Conservation (phyloP, 2,888 invertebrate genomes). For the Actias luna region DNA sequence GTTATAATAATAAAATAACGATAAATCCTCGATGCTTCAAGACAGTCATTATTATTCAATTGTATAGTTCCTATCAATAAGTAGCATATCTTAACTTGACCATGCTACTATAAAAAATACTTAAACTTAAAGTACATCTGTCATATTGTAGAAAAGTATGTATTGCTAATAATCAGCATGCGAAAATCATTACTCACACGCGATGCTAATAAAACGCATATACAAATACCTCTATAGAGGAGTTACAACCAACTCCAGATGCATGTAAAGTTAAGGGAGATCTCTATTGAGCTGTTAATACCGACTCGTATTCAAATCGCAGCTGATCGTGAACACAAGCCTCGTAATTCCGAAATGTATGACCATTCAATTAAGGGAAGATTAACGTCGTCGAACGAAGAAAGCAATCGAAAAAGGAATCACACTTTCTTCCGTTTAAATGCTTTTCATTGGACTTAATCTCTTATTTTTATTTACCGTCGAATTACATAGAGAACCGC, state of each 20-base stretch:
- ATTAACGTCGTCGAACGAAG: conserved; percentile 33
- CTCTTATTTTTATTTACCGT: conserved; percentile 30
- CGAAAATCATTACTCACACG: conserved; percentile 19
- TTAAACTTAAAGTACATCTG: not conserved
- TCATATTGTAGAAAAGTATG: not conserved
- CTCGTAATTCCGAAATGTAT: conserved; percentile 4
- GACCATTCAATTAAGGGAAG: conserved; percentile 26
- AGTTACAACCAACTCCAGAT: conserved; percentile 26
- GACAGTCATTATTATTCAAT: too few relatives aligned
- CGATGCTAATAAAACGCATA: conserved; percentile 15
- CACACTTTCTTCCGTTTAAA: conserved; percentile 42
- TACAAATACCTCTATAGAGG: conserved; percentile 17
- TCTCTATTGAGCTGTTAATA: conserved; percentile 37
- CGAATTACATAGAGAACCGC: conserved; percentile 20
- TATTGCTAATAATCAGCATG: not conserved
- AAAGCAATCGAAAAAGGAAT: conserved; percentile 33
- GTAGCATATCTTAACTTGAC: too few relatives aligned
- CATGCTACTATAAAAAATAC: too few relatives aligned
- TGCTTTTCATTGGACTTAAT: conserved; percentile 19
- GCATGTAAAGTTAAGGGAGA: conserved; percentile 6
- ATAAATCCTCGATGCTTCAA: too few relatives aligned
- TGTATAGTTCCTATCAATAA: too few relatives aligned
- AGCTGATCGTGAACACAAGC: conserved; percentile 19
- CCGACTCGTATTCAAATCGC: conserved; percentile 34
- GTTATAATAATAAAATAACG: too few relatives aligned